Percentiles rank a stretch among this genome's conserved stretches.
Conservation (phyloP, 2,113 vertebrate species). For the Aphyosemion australe region DNA sequence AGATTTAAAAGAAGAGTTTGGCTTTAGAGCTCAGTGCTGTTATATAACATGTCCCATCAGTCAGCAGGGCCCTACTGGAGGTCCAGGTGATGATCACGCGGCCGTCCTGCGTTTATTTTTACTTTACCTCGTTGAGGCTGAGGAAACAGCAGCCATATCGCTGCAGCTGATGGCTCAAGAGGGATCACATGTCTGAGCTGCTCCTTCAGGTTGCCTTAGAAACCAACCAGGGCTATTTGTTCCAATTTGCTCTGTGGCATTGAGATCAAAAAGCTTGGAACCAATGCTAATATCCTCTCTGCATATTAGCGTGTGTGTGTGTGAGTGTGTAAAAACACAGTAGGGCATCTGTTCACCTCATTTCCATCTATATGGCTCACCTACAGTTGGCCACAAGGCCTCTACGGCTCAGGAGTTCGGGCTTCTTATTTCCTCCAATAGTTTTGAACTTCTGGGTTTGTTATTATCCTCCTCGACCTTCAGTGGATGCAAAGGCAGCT, state of each 20-base stretch:
- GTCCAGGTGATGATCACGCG: not conserved
- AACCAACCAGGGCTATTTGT: slow-evolving; percentile 72
- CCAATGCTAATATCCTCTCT: slow-evolving; percentile 39
- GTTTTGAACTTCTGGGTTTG: slow-evolving; percentile 32
- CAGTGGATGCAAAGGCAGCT: slow-evolving; percentile 29
- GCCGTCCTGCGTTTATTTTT: slow-evolving; percentile 5
- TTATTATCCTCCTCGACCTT: slow-evolving; percentile 27
- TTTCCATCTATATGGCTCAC: slow-evolving; percentile 33
- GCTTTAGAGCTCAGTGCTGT: too few relatives aligned
- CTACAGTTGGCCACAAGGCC: slow-evolving; percentile 17
- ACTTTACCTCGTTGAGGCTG: slow-evolving; percentile 6
- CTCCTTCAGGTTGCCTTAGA: slow-evolving; percentile 72
- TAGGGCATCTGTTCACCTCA: slow-evolving; percentile 6
- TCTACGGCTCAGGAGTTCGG: not conserved
- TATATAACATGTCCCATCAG: not conserved
- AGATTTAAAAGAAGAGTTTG: too few relatives aligned
- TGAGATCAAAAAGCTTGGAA: slow-evolving; percentile 57
- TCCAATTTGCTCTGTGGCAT: slow-evolving; percentile 64
- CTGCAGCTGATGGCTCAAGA: slow-evolving; percentile 32
- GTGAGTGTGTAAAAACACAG: slow-evolving; percentile 33
- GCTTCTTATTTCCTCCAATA: slow-evolving; percentile 26
- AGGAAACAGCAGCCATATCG: slow-evolving; percentile 31
- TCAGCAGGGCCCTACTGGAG: not conserved
- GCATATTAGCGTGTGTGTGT: too few relatives aligned
- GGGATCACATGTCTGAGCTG: slow-evolving; percentile 34